Percentiles rank a stretch among this genome's conserved stretches.
These are phyloP conservation scores for Tachyglossus aculeatus DNA, from an alignment of 2,797 vertebrate genomes.

Conservation along the genomic window DNA sequence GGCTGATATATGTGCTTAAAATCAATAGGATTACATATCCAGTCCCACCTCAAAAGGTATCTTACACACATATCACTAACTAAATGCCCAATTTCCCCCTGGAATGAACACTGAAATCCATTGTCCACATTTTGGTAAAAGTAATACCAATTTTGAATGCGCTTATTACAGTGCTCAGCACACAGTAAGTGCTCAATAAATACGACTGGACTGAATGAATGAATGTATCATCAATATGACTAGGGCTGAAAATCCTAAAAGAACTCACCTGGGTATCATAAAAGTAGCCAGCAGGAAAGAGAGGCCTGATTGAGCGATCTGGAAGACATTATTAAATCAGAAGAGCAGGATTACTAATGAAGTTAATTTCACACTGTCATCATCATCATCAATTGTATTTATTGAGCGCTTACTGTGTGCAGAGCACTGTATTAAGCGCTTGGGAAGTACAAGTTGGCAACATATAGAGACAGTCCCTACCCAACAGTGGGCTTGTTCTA, in stretches of 20 bases:
- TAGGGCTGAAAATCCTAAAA: background rate
- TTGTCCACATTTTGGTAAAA: slow-evolving; percentile 7
- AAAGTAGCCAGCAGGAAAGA: slow-evolving; percentile 94
- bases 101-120: background rate
- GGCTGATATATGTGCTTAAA: no score
- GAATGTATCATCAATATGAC: background rate
- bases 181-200: background rate
- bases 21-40: no score
- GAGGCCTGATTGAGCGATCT: slow-evolving; percentile 94
- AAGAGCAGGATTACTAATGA: background rate
- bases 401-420: slow-evolving; percentile 3
- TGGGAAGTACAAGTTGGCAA: background rate
- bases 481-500: no score
- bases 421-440: background rate
- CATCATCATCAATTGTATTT: background rate
- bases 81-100: background rate
- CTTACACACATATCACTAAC: background rate
- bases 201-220: slow-evolving; percentile 1
- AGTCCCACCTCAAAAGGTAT: no score
- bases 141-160: background rate
- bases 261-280: slow-evolving; percentile 94
- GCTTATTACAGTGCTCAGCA: background rate
- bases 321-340: slow-evolving; percentile 33
- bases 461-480: no score
- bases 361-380: background rate